phyloP scores from a whole-genome alignment of 2,113 vertebrate species.

The Oryzias melastigma region DNA sequence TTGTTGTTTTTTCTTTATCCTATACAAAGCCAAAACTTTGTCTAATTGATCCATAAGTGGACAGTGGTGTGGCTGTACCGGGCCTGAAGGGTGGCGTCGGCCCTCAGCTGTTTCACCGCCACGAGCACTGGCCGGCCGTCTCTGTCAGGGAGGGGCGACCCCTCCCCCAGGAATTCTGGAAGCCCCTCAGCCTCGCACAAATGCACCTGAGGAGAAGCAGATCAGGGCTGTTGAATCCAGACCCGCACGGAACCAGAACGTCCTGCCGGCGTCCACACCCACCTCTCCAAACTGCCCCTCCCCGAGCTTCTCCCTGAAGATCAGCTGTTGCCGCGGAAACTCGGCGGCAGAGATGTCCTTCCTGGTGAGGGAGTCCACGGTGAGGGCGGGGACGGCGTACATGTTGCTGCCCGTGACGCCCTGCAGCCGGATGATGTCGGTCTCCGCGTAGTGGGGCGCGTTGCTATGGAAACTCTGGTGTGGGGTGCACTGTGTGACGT shows the following conservation, averaged over 20 bases:
- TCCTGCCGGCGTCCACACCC: background rate
- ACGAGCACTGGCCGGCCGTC: constrained; percentile 74
- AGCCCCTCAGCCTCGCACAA: constrained; percentile 82
- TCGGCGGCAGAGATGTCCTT: constrained; percentile 84
- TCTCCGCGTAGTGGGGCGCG: constrained; percentile 84
- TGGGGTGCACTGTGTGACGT: constrained; percentile 83
- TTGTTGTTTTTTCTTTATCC: no score
- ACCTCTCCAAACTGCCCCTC: constrained; percentile 88
- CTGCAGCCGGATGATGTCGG: constrained; percentile 83
- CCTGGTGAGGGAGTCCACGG: constrained; percentile 83
- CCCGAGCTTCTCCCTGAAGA: constrained; percentile 84
- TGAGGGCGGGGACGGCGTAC: constrained; percentile 84
- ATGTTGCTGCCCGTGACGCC: constrained; percentile 87
- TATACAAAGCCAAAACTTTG: no score
- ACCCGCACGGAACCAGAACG: background rate
- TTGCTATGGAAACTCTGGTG: constrained; percentile 84
- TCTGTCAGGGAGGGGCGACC: constrained; percentile 63
- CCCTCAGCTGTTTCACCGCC: constrained; percentile 83
- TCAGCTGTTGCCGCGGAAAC: constrained; percentile 79
- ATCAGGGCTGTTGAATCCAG: background rate
- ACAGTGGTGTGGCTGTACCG: constrained; percentile 60
- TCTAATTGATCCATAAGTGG: no score
- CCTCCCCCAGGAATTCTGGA: constrained; percentile 78
- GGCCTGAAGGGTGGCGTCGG: constrained; percentile 82
- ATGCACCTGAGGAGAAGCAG: constrained; percentile 73